Evolutionary conservation across 2,113 vertebrate species (phyloP).

Genomic region (Parus major): DNA sequence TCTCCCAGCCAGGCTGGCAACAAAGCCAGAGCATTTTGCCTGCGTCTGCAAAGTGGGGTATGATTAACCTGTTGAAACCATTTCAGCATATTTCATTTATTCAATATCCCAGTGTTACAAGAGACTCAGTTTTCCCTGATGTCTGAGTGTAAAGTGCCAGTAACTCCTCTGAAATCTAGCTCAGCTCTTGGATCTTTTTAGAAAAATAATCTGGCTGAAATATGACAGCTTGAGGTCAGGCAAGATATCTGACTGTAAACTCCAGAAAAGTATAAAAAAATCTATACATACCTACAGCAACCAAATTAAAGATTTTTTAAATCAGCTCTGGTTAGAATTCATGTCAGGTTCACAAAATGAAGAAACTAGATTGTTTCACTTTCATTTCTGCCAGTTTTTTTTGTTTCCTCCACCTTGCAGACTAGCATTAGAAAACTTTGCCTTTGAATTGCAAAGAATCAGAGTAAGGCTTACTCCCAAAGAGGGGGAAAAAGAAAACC

Average conservation of each 20-base stretch:
- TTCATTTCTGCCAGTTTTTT: slow-evolving; percentile 49
- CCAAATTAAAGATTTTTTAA: background rate
- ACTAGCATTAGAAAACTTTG: background rate
- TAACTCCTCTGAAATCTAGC: background rate
- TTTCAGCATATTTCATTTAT: background rate
- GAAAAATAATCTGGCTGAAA: slow-evolving; percentile 20
- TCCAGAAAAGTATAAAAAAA: background rate
- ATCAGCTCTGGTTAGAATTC: background rate
- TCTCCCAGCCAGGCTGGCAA: background rate
- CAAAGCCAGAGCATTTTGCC: background rate
- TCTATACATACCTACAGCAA: background rate
- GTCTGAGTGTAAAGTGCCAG: background rate
- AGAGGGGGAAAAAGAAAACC: background rate
- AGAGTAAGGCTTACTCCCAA: background rate
- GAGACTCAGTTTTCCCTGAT: background rate
- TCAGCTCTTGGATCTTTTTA: background rate
- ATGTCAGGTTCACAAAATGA: background rate
- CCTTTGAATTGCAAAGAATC: slow-evolving; percentile 25
- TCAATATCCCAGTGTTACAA: background rate
- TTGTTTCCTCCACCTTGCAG: background rate
- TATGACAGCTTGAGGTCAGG: background rate
- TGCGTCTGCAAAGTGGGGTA: background rate
- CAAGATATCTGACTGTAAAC: background rate
- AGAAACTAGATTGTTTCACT: slow-evolving; percentile 21
- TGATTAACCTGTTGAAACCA: background rate